Evolutionary conservation across 2,888 invertebrate species (phyloP), one percentile per base, ranked within the genome.

Genomic region (Cryptocheilus praepositus): DNA sequence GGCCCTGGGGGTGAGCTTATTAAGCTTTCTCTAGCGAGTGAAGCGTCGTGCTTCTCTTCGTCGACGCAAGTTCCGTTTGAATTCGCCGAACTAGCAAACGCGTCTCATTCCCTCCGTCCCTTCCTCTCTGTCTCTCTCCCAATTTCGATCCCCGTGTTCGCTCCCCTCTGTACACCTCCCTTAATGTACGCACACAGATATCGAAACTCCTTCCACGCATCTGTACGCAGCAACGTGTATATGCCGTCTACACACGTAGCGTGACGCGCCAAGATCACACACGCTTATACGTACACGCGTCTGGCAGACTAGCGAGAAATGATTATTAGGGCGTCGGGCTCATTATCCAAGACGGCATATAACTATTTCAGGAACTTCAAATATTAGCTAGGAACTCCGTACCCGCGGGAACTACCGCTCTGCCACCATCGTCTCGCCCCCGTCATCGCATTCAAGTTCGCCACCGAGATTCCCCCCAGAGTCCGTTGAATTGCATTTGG

Each of bases 341-440:
- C 80, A 81, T 83, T 81, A 82, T 75, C 74, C 75, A 53, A 52
- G 61, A 64, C 59, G 64, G 70, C 67, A 64, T 70, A 67, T 77
- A 80, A 81, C 79, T 82, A 79, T 82, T 80, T 79, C 74, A 73
- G 68, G 70, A 83, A 81, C 74, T 83, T 82, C 75, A 83, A 84
- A 84, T 84, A 83, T 83, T 82, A 84, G 75, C 83, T 77, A 66
- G 61, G 67, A 73, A 70, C 73, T 75, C 68, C 22, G 51, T 52
- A 62, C 64, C 51, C 70, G 64, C 45, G 51, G 64, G 58, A 64
- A 70, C 67, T 70, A 58, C 53, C 69, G 22, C 28, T n/a, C 44
- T 53, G 54, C 36, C 36, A 16, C 58, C 52, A 21, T 49, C 25
- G 46, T 46, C 45, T 54, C 43, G 49, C 49, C 21, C 7, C 60